Evolutionary conservation across 2,797 vertebrate genomes (phyloP), one percentile per base, ranked within the genome.

Genomic region (Salmo trutta): DNA sequence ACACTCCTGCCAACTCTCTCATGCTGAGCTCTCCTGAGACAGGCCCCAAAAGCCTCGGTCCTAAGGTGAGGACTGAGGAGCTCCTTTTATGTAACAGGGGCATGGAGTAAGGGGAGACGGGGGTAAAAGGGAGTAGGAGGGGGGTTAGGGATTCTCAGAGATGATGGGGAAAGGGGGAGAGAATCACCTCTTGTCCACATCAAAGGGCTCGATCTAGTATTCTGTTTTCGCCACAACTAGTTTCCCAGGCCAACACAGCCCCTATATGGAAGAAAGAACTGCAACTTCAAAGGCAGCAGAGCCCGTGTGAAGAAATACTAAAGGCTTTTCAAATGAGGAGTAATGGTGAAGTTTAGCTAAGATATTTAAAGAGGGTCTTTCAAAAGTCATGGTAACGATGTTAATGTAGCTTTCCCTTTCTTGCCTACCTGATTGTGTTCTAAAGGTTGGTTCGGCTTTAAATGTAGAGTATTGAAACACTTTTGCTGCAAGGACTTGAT

Each of bases 241-340:
- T 62, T 62, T 62, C 76, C 77, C 81, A 81, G 36, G 75, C 71
- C 78, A 77, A 75, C 85, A 83, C 80, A 71, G 76, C 21, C 6
- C 41, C 21, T 83, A 83, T 79, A 82, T 56, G 59, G 69, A 65
- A 65, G 69, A 62, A 70, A 83, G 70, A 62, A 70, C 69, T 5
- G 33, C 36, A 8, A 76, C 59, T 76, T 76, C 73, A 82, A 77
- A 84, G 54, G 53, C 54, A 19, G 72, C 36, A 69, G 21, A 71
- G 67, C 51, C 33, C 75, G 53, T n/a, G 68, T 71, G 72, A 53
- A 29, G 53, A 53, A 73, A 65, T 27, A 24, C 36, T 31, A 73
- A 24, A 62, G n/a, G 36, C 5, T 41, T 67, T 74, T 53, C 54
- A 52, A 1, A 71, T 77, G 41, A 47, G 41, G 41, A 12, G 41